Evolutionary conservation across 37 sponge, comb jelly and placozoan genomes (phyloP).

Genomic region (Chondrilla cf. caribensis): DNA sequence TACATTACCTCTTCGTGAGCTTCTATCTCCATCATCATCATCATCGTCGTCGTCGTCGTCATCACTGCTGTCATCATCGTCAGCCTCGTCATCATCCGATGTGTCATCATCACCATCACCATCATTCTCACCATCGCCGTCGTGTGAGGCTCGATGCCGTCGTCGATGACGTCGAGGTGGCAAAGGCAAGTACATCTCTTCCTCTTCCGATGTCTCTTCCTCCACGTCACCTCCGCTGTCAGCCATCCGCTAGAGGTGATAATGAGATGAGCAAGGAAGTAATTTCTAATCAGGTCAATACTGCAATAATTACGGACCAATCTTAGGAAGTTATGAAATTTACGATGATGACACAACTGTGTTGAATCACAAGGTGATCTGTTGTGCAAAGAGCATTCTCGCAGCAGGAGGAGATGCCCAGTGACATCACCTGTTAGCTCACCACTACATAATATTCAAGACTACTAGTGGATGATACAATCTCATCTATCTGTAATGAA

Average conservation of each 20-base stretch:
- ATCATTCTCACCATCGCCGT: constrained; percentile 10
- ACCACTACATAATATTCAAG: too few species aligned
- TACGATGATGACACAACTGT: too few species aligned
- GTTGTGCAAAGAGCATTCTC: too few species aligned
- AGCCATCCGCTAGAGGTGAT: neutral
- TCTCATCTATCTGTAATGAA: too few species aligned
- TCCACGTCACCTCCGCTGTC: neutral
- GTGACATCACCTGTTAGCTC: too few species aligned
- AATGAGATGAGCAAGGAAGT: neutral
- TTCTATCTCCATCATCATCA: neutral
- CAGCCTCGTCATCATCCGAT: constrained; percentile 8
- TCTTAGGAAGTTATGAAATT: too few species aligned
- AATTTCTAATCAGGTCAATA: neutral
- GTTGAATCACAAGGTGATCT: too few species aligned
- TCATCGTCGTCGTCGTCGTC: neutral
- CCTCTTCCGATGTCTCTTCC: neutral
- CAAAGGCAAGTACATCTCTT: neutral
- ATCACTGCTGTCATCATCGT: constrained; percentile 22
- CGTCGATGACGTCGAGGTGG: neutral
- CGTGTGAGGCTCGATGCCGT: neutral
- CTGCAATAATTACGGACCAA: too few species aligned
- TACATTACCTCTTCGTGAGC: neutral
- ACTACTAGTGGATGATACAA: too few species aligned
- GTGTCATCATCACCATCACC: constrained; percentile 31
- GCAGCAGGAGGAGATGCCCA: too few species aligned